Evolutionary conservation across 2,888 invertebrate genomes (phyloP).

Genomic region (Achlya flavicornis): DNA sequence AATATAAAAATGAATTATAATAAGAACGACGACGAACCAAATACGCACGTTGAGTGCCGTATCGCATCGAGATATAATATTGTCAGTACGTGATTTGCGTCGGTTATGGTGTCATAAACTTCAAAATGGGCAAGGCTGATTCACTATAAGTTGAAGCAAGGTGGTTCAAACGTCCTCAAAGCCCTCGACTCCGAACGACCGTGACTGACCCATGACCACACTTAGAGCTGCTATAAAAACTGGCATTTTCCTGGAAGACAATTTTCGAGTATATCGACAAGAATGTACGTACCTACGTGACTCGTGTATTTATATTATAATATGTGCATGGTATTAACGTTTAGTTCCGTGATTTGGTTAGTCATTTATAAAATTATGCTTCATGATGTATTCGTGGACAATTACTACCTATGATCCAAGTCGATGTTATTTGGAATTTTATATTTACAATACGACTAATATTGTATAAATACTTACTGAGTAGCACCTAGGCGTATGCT

Average conservation of each 20-base stretch:
- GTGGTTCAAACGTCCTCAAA: slow-evolving; percentile 35
- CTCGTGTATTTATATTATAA: background rate
- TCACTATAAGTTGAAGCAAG: slow-evolving; percentile 35
- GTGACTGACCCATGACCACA: slow-evolving; percentile 42
- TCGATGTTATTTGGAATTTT: background rate
- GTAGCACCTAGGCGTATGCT: too few relatives aligned
- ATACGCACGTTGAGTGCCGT: slow-evolving; percentile 7
- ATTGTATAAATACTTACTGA: too few relatives aligned
- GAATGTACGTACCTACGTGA: background rate
- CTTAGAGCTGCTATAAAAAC: background rate
- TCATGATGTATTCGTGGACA: background rate
- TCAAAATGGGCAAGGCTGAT: slow-evolving; percentile 50
- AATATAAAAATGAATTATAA: background rate
- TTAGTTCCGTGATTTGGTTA: background rate
- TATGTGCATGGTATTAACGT: background rate
- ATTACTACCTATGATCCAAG: background rate
- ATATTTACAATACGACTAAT: background rate
- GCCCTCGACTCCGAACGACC: slow-evolving; percentile 63
- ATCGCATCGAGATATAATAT: slow-evolving; percentile 28
- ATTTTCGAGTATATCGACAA: background rate
- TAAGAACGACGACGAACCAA: slow-evolving; percentile 16
- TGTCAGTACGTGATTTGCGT: slow-evolving; percentile 46
- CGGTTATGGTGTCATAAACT: slow-evolving; percentile 41
- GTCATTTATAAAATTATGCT: background rate
- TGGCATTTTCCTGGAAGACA: background rate